Evolutionary conservation across 2,888 invertebrate genomes (phyloP).

Genomic region (Idaea biselata): DNA sequence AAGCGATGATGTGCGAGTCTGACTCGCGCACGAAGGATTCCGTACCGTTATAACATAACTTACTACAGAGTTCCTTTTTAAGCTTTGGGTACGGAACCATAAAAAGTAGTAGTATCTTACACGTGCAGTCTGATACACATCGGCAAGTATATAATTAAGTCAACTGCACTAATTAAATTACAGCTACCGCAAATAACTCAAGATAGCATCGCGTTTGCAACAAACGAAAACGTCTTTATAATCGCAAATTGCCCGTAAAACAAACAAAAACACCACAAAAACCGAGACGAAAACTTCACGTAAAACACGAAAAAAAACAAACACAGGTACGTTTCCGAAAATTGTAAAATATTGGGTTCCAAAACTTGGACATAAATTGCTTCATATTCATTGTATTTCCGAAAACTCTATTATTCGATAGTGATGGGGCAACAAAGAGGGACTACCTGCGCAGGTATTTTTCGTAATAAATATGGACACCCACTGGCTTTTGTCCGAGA

Average conservation of each 20-base stretch:
- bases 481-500: constrained; percentile 68
- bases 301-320: constrained; percentile 62
- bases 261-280: constrained; percentile 67
- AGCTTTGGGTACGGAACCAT: no score
- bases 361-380: constrained; percentile 70
- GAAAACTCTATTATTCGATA: constrained; percentile 75
- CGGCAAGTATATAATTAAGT: constrained; percentile 50
- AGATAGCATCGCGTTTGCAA: constrained; percentile 43
- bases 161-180: constrained; percentile 61
- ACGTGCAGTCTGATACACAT: constrained; percentile 66
- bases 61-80: no score
- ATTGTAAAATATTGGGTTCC: constrained; percentile 66
- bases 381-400: constrained; percentile 73
- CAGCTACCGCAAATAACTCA: constrained; percentile 40
- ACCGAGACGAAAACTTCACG: constrained; percentile 64
- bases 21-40: no score
- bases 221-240: constrained; percentile 50
- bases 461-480: constrained; percentile 68
- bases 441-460: constrained; percentile 74
- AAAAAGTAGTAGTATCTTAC: constrained; percentile 28
- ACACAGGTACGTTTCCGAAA: constrained; percentile 68
- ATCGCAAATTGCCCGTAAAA: constrained; percentile 75
- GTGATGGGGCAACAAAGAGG: constrained; percentile 63
- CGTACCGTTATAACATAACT: no score
- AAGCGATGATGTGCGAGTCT: no score